Conservation (phyloP, 2,888 invertebrate species). For the Hipparchia semele region DNA sequence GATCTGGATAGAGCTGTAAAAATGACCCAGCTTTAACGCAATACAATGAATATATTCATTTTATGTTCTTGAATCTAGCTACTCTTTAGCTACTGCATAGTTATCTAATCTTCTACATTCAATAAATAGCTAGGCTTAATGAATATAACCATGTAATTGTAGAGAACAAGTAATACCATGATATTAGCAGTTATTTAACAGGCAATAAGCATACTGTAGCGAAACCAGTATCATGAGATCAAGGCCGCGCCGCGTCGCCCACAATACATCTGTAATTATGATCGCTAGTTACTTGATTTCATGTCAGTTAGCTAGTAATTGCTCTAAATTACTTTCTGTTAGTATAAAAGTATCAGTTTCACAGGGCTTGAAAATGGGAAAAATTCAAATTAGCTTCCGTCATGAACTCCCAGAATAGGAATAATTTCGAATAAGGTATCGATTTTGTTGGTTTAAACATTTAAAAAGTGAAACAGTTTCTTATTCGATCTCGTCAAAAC, state of each 20-base stretch:
- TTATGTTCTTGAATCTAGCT: too few species aligned
- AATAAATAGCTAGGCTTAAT: slow-evolving; percentile 4
- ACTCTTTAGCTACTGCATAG: too few species aligned
- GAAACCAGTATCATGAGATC: slow-evolving; percentile 50
- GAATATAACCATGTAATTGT: slow-evolving; percentile 13
- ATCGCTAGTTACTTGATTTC: slow-evolving; percentile 59
- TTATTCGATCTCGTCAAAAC: too few species aligned
- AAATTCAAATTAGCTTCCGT: too few species aligned
- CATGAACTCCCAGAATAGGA: too few species aligned
- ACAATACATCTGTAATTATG: slow-evolving; percentile 47
- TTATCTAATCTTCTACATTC: slow-evolving; percentile 1
- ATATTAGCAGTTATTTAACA: slow-evolving; percentile 32
- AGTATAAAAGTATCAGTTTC: slow-evolving; percentile 33
- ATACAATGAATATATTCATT: too few species aligned
- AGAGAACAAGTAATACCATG: slow-evolving; percentile 17
- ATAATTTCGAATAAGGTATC: too few species aligned
- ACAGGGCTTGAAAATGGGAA: too few species aligned
- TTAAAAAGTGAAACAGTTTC: too few species aligned
- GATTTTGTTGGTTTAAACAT: too few species aligned
- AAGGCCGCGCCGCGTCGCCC: slow-evolving; percentile 59
- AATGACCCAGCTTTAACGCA: too few species aligned
- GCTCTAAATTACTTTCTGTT: slow-evolving; percentile 54
- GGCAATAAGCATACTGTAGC: slow-evolving; percentile 28
- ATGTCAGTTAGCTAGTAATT: slow-evolving; percentile 59
- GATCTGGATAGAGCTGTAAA: too few species aligned